Conservation (phyloP, 2,888 invertebrate genomes). For the Augiades crinisus region DNA sequence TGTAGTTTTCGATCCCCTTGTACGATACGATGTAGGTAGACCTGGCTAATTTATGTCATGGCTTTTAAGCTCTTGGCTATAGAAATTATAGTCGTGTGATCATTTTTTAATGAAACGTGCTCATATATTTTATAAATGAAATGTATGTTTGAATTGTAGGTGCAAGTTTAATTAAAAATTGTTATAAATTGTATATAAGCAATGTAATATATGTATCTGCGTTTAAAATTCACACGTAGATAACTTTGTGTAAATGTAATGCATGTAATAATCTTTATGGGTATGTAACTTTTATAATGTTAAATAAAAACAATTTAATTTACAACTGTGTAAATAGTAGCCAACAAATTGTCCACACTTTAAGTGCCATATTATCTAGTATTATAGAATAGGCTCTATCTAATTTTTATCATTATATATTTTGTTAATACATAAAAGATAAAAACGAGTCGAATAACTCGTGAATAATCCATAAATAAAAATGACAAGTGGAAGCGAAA, state of each 20-base stretch:
- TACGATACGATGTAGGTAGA: conserved; percentile 34
- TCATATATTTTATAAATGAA: no score
- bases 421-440: conserved; percentile 8
- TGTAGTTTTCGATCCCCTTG: conserved; percentile 47
- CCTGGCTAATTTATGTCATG: conserved; percentile 17
- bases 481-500: conserved; percentile 46
- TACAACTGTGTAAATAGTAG: no score
- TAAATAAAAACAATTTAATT: no score
- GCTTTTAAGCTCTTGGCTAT: conserved; percentile 1
- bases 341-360: not conserved
- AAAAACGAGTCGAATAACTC: conserved; percentile 14
- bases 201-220: no score
- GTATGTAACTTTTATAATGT: no score
- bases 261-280: no score
- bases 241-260: no score
- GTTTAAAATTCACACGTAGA: no score
- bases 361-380: not conserved
- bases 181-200: no score
- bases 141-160: no score
- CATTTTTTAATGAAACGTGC: no score
- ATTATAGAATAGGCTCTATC: not conserved
- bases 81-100: not conserved
- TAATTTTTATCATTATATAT: not conserved
- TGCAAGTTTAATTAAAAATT: no score
- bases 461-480: conserved; percentile 42